Percentiles rank a stretch among this genome's conserved stretches.
phyloP scores from a whole-genome alignment of 2,113 vertebrate genomes.

The Lophura nycthemera region DNA sequence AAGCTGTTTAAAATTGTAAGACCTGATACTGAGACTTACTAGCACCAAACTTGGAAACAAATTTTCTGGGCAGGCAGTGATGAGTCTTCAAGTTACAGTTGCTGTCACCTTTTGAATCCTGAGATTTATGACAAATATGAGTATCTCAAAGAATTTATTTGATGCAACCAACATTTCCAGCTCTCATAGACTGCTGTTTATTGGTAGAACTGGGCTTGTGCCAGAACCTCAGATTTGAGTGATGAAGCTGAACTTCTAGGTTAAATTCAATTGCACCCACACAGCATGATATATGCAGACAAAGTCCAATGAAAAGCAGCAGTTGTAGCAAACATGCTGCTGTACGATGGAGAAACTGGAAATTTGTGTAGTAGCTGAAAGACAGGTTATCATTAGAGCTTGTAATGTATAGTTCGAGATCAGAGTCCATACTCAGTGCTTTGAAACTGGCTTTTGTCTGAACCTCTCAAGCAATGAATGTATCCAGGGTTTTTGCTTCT shows the following conservation, averaged over 20 bases:
- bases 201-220: constrained; percentile 21
- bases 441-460: not conserved
- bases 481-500: not conserved
- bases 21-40: constrained; percentile 50
- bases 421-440: not conserved
- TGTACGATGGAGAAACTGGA: not conserved
- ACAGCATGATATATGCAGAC: not conserved
- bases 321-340: not conserved
- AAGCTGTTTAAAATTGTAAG: constrained; percentile 62
- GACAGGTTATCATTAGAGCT: not conserved
- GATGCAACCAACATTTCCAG: constrained; percentile 15
- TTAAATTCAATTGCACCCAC: constrained; percentile 21
- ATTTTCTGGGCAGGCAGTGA: constrained; percentile 6
- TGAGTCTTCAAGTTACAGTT: constrained; percentile 52
- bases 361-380: not conserved
- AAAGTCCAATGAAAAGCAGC: not conserved
- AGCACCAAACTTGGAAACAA: constrained; percentile 43
- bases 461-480: not conserved
- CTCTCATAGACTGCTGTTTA: constrained; percentile 24
- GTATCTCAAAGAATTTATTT: constrained; percentile 21
- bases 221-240: constrained; percentile 23
- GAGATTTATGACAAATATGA: constrained; percentile 37
- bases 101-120: constrained; percentile 40
- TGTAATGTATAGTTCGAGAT: not conserved
- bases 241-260: constrained; percentile 40